phyloP scores from a whole-genome alignment of 2,888 invertebrate genomes.

The Creontiades dilutus region DNA sequence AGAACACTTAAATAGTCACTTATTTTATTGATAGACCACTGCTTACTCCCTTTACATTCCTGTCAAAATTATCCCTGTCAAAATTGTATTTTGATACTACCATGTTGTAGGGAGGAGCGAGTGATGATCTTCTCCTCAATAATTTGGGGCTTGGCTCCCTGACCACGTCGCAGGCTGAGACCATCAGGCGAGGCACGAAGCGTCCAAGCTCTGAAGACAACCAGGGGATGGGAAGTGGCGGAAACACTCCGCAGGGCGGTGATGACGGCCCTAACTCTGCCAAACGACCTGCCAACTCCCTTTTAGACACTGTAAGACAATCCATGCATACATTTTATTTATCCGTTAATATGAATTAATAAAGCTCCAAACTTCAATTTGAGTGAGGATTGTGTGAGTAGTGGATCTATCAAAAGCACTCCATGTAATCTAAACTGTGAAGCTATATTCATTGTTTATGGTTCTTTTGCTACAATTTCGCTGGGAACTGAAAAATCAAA shows the following conservation, averaged over 20 bases:
- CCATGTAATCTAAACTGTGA: not conserved
- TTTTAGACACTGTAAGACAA: slow-evolving; percentile 57
- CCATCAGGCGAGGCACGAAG: slow-evolving; percentile 81
- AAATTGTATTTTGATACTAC: not conserved
- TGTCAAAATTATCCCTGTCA: too few species aligned
- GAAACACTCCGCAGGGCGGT: slow-evolving; percentile 56
- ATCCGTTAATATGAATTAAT: not conserved
- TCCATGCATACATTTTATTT: not conserved
- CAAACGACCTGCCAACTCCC: slow-evolving; percentile 67
- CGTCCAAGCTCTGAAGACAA: slow-evolving; percentile 74
- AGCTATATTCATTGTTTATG: too few species aligned
- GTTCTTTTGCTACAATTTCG: too few species aligned
- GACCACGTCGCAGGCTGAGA: slow-evolving; percentile 77
- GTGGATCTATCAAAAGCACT: too few species aligned
- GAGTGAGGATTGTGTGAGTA: too few species aligned
- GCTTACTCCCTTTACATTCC: too few species aligned
- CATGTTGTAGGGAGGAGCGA: slow-evolving; percentile 52
- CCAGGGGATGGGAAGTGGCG: slow-evolving; percentile 55
- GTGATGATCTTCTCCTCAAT: slow-evolving; percentile 74
- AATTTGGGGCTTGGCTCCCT: slow-evolving; percentile 73
- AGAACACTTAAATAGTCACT: not conserved
- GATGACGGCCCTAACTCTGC: slow-evolving; percentile 69
- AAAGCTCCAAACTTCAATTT: too few species aligned
- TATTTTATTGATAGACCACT: not conserved
- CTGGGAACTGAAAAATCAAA: too few species aligned